Percentiles rank a stretch among this genome's conserved stretches.
phyloP scores from a whole-genome alignment of 2,797 vertebrate species.

The Meda fulgida region DNA sequence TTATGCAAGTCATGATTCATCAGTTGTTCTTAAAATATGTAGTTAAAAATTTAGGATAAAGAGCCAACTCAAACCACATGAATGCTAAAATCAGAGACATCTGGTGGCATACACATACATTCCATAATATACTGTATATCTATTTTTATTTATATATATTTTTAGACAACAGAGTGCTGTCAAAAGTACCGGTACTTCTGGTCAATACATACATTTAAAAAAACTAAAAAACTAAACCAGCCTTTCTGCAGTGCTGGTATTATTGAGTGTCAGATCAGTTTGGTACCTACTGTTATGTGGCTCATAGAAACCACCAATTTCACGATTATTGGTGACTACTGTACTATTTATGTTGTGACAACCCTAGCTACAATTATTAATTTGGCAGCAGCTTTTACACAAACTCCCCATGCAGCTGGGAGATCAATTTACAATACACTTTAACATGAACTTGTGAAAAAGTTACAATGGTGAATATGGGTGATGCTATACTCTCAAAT shows the following conservation, averaged over 20 bases:
- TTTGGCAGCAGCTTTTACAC: neutral
- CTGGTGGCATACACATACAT: neutral
- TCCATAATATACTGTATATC: neutral
- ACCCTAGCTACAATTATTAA: neutral
- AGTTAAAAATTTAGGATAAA: neutral
- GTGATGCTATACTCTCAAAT: slow-evolving; percentile 29
- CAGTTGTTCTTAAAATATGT: neutral
- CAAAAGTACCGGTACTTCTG: too few species aligned
- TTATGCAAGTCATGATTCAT: neutral
- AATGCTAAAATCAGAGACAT: neutral
- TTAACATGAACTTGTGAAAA: slow-evolving; percentile 12
- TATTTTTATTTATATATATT: neutral
- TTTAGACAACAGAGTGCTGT: neutral
- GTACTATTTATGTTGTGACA: neutral
- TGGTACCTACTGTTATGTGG: neutral
- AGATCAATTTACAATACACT: slow-evolving; percentile 1
- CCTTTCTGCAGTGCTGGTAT: neutral
- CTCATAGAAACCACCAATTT: too few species aligned
- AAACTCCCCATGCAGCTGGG: neutral
- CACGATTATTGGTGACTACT: neutral
- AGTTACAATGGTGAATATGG: slow-evolving; percentile 13
- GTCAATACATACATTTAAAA: neutral
- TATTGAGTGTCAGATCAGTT: neutral
- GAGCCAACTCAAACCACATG: neutral
- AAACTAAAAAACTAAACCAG: too few species aligned